Percentiles rank a stretch among this genome's conserved stretches.
phyloP scores from a whole-genome alignment of 2,888 invertebrate genomes.

The Siphlonurus alternatus region DNA sequence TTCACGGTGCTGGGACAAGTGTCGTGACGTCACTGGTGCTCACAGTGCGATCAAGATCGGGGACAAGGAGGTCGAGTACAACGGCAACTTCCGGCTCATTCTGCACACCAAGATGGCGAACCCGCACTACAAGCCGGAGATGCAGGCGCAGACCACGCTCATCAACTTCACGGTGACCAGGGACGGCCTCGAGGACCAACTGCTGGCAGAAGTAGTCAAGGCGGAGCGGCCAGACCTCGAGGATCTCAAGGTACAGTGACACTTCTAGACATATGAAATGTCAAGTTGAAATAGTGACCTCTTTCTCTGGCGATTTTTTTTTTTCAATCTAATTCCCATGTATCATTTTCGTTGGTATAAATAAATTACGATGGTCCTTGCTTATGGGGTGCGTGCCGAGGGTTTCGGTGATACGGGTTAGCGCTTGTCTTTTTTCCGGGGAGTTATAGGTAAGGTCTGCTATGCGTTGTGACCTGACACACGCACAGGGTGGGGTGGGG shows the following conservation, averaged over 20 bases:
- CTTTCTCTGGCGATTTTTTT: background rate
- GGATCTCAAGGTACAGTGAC: constrained; percentile 65
- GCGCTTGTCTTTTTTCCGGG: too few species aligned
- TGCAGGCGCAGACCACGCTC: constrained; percentile 94
- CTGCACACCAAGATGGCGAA: constrained; percentile 91
- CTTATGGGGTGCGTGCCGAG: too few species aligned
- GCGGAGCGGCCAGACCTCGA: constrained; percentile 93
- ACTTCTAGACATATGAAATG: background rate
- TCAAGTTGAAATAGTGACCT: background rate
- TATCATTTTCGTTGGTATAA: too few species aligned
- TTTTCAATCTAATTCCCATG: too few species aligned
- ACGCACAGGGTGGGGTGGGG: too few species aligned
- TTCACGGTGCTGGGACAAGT: too few species aligned
- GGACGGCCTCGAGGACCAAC: constrained; percentile 89
- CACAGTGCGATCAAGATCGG: constrained; percentile 85
- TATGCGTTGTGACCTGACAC: too few species aligned
- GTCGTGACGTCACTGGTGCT: too few species aligned
- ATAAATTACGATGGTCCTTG: too few species aligned
- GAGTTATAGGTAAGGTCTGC: too few species aligned
- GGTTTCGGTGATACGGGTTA: too few species aligned
- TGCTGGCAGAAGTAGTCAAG: constrained; percentile 90
- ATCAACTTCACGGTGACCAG: constrained; percentile 95
- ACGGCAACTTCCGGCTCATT: constrained; percentile 67
- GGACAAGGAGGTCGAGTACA: constrained; percentile 92
- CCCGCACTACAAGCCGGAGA: constrained; percentile 95